Conservation (phyloP, 2,797 vertebrate species). For the Oceanodroma leucorhoa region DNA sequence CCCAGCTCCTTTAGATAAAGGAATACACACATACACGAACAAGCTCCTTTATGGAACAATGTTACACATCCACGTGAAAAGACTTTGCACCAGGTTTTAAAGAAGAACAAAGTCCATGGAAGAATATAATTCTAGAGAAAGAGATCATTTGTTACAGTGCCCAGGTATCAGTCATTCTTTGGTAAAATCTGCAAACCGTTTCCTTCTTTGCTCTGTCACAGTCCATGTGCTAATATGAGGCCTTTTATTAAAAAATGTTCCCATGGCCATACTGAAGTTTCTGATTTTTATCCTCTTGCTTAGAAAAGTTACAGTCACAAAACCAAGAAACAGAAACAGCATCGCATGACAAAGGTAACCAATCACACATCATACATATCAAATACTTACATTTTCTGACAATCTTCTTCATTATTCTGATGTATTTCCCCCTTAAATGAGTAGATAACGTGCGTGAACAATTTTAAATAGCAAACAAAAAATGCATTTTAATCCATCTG, state of each 20-base stretch:
- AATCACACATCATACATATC: not conserved
- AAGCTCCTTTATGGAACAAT: not conserved
- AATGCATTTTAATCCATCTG: not conserved
- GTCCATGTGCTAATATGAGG: not conserved
- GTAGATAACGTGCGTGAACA: not conserved
- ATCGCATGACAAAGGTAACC: not conserved
- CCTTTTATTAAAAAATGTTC: not conserved
- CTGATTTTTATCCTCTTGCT: not conserved
- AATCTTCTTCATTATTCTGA: not conserved
- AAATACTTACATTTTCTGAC: not conserved
- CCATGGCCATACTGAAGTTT: not conserved
- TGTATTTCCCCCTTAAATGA: not conserved
- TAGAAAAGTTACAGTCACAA: not conserved
- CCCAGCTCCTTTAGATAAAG: not conserved
- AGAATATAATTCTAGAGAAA: not conserved
- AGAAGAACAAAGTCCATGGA: not conserved
- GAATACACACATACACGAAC: not conserved
- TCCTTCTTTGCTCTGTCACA: not conserved
- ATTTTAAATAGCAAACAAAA: not conserved
- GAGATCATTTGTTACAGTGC: not conserved
- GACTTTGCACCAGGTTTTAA: not conserved
- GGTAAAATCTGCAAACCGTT: not conserved
- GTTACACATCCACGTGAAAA: not conserved
- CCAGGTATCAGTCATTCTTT: not conserved
- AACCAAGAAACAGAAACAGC: not conserved